A percentile compares a stretch with the other conserved stretches of the same genome.
phyloP scores from a whole-genome alignment of 2,113 vertebrate genomes.

The Rhineura floridana region DNA sequence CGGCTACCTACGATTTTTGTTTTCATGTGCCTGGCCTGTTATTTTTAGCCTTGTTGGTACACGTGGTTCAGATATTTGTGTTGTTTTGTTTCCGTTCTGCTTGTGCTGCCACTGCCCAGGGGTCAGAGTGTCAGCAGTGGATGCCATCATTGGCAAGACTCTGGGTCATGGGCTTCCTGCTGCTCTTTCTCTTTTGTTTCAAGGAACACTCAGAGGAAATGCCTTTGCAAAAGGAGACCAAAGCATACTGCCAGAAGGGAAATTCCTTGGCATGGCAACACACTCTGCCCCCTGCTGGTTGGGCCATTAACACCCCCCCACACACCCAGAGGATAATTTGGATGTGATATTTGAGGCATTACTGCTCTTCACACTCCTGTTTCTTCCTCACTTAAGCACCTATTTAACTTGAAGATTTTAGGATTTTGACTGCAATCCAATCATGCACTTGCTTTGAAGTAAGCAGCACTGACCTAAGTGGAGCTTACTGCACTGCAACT shows the following conservation, averaged over 20 bases:
- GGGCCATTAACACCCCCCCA: background rate
- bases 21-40: background rate
- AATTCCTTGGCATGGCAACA: background rate
- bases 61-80: conserved; percentile 3
- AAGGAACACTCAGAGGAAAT: conserved; percentile 22
- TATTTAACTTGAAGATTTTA: background rate
- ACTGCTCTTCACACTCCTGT: background rate
- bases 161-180: background rate
- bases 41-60: conserved; percentile 11
- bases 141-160: background rate
- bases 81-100: conserved; percentile 15
- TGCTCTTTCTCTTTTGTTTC: conserved; percentile 17
- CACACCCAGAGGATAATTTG: background rate
- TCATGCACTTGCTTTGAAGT: background rate
- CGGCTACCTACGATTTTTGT: background rate
- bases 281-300: background rate
- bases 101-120: background rate
- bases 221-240: background rate
- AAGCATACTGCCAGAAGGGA: background rate
- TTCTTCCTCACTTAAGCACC: background rate
- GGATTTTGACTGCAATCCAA: background rate
- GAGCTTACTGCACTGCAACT: background rate
- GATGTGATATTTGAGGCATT: background rate
- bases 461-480: background rate
- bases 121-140: background rate